A percentile compares a stretch with the other conserved stretches of the same genome.
Conservation (phyloP, 2,888 invertebrate species). For the Ormyrus nitidulus region DNA sequence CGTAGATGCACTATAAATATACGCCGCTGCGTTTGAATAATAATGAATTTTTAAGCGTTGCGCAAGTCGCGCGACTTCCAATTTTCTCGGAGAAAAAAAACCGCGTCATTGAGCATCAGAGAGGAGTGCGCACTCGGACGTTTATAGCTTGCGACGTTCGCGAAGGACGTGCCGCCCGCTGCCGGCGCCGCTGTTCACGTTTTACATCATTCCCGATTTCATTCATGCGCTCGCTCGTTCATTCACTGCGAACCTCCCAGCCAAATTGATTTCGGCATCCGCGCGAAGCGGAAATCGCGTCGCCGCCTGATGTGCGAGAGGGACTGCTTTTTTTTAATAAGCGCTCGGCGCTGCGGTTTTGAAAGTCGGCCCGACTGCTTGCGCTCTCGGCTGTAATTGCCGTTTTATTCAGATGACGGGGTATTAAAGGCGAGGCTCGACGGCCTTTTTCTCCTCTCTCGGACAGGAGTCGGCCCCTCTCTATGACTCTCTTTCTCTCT, state of each 20-base stretch:
- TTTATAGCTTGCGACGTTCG: too few relatives aligned
- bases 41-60: too few relatives aligned
- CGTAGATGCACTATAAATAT: too few relatives aligned
- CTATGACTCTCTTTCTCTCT: not conserved
- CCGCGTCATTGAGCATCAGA: too few relatives aligned
- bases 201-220: too few relatives aligned
- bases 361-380: constrained; percentile 51
- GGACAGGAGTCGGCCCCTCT: not conserved
- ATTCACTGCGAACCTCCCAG: too few relatives aligned
- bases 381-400: constrained; percentile 49
- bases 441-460: constrained; percentile 1
- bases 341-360: constrained; percentile 13
- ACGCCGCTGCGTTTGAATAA: too few relatives aligned
- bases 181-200: too few relatives aligned
- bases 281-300: constrained; percentile 36
- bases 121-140: too few relatives aligned
- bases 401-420: constrained; percentile 46
- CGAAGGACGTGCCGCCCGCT: constrained; percentile 3
- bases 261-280: constrained; percentile 62
- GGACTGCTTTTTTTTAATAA: constrained; percentile 24
- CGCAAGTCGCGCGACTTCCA: too few relatives aligned
- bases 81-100: too few relatives aligned
- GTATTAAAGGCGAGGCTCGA: constrained; percentile 22
- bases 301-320: not conserved
- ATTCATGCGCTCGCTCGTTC: too few relatives aligned